Conservation (phyloP, 2,888 invertebrate genomes). For the Dioctria linearis region DNA sequence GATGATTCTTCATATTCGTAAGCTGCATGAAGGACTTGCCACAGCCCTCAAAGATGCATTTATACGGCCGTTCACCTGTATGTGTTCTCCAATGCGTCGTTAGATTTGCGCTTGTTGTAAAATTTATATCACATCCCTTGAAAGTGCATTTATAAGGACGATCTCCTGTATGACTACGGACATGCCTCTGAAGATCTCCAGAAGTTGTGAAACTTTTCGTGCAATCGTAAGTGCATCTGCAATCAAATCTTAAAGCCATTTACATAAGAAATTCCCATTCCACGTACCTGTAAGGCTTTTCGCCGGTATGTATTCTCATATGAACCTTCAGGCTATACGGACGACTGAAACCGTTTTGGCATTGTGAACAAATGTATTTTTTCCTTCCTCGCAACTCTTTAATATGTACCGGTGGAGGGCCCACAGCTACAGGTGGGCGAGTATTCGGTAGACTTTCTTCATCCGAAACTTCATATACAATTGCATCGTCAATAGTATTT, state of each 20-base stretch:
- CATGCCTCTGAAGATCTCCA: constrained; percentile 2
- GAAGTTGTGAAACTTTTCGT: constrained; percentile 1
- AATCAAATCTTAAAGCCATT: not conserved
- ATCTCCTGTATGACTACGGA: constrained; percentile 6
- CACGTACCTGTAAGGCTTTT: constrained; percentile 2
- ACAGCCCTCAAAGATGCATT: not conserved
- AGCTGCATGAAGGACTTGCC: not conserved
- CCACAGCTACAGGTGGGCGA: not conserved
- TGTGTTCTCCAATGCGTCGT: not conserved
- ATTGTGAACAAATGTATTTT: not conserved
- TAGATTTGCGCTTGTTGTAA: not conserved
- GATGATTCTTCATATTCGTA: constrained; percentile 9
- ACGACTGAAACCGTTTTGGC: not conserved
- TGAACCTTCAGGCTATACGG: constrained; percentile 4
- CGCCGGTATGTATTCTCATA: constrained; percentile 3
- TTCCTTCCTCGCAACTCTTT: not conserved
- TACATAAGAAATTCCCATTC: no score
- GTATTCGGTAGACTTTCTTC: not conserved
- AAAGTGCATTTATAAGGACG: not conserved
- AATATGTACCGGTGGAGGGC: not conserved
- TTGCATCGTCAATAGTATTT: not conserved
- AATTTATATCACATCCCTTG: not conserved
- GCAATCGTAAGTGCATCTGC: not conserved
- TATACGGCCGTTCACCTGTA: not conserved
- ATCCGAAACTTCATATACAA: not conserved